Evolutionary conservation across 1,140 invertebrate species (phyloP).

Genomic region (Wasmannia auropunctata): DNA sequence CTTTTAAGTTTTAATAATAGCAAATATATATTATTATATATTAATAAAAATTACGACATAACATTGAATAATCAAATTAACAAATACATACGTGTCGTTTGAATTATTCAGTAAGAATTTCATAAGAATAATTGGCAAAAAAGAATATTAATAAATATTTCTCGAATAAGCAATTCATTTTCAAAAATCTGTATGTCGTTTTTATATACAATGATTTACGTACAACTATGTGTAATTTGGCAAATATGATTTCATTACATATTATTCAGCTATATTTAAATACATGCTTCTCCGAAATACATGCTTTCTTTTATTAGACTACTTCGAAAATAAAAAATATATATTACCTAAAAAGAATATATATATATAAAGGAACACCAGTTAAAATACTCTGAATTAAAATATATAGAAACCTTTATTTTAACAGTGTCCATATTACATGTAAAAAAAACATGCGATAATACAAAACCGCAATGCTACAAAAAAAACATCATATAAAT

Average conservation of each 20-base stretch:
- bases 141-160: background rate
- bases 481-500: conserved; percentile 37
- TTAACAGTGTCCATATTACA: conserved; percentile 56
- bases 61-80: background rate
- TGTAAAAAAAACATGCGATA: conserved; percentile 64
- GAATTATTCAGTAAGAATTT: background rate
- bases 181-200: background rate
- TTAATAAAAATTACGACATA: background rate
- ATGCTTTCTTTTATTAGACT: background rate
- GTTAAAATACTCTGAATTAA: conserved; percentile 64
- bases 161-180: background rate
- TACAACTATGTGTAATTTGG: background rate
- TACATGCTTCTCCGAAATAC: background rate
- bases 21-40: background rate
- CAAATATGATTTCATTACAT: background rate
- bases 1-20: background rate
- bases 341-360: background rate
- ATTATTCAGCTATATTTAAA: background rate
- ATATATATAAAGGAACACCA: conserved; percentile 68
- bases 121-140: background rate
- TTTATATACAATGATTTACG: background rate
- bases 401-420: conserved; percentile 71
- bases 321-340: conserved; percentile 63
- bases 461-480: conserved; percentile 50
- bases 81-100: background rate